Conservation (phyloP, 2,888 invertebrate species). For the Metallyticus violacea region DNA sequence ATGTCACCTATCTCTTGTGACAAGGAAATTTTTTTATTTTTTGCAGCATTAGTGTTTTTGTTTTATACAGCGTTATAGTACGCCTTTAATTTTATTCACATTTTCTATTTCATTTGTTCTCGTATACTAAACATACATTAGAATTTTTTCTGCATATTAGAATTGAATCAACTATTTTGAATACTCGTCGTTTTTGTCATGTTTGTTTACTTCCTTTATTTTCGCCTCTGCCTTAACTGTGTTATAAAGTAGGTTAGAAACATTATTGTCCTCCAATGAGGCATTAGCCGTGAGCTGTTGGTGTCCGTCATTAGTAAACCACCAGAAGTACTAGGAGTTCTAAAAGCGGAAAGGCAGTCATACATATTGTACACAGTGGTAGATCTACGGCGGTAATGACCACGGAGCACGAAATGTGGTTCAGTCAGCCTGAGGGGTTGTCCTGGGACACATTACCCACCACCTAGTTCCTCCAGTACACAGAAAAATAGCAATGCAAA, state of each 20-base stretch:
- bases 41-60: too few relatives aligned
- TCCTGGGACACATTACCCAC: background rate
- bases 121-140: too few relatives aligned
- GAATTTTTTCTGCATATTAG: too few relatives aligned
- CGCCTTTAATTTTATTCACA: too few relatives aligned
- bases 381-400: background rate
- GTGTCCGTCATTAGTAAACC: background rate
- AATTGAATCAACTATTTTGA: too few relatives aligned
- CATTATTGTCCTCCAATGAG: background rate
- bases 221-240: background rate
- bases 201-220: background rate
- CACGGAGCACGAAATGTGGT: background rate
- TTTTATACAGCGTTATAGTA: too few relatives aligned
- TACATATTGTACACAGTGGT: background rate
- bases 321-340: background rate
- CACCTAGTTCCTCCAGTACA: background rate
- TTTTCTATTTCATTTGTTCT: too few relatives aligned
- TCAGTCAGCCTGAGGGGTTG: background rate
- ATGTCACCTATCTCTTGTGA: too few relatives aligned
- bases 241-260: background rate
- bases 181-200: too few relatives aligned
- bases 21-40: too few relatives aligned
- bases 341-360: background rate
- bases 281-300: background rate
- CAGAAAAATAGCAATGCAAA: background rate